Base-by-base conservation (phyloP, 1,140 invertebrate species). In the Mycetomoellerius zeteki region DNA sequence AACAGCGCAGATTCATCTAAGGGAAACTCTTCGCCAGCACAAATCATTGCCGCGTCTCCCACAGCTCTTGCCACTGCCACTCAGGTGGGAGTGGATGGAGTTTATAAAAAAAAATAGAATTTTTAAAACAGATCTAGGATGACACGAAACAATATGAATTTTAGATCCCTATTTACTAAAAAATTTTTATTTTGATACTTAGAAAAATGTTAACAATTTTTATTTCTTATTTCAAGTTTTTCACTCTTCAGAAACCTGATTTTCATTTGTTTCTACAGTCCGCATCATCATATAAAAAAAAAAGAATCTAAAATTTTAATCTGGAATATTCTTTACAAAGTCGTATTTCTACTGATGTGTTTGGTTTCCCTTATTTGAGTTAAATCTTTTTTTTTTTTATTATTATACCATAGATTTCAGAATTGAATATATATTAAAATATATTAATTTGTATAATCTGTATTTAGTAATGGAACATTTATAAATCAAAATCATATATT, bases 61-160 rank as follows among this genome's bases (percentile, higher is more conserved):
- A 95, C 96, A 95, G 88, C 96, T 92, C 96, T 96, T 93, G 96
- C 96, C 94, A 96, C 96, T 93, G 96, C 96, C 94, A 96, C 96
- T 92, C 97, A 97, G 95, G 97, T 98, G 96, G 97, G 97, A 94
- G 95, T 95, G 94, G 94, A 93, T 91, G 86, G 93, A 93, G 93
- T 93, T 60, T 76, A 88, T 65, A 47, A 58, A 86, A 47, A 81
- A 73, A 85, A 73, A 85, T 73, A 33, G 86, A 82, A 73, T 71
- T 19, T 80, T 77, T 50, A 73, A 87, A 67, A 80, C n/a, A 30
- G 1, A 67, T 67, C 37, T 21, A 67, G 62, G 80, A 76, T 88
- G 65, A 12, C 56, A 77, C 50, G n/a, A 43, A 81, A 81, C 21
- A 67, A 19, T 33, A 80, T 71, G 47, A 27, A 24, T 73, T 64